Evolutionary conservation across 2,113 vertebrate genomes (phyloP).

Genomic region (Ciconia maguari): DNA sequence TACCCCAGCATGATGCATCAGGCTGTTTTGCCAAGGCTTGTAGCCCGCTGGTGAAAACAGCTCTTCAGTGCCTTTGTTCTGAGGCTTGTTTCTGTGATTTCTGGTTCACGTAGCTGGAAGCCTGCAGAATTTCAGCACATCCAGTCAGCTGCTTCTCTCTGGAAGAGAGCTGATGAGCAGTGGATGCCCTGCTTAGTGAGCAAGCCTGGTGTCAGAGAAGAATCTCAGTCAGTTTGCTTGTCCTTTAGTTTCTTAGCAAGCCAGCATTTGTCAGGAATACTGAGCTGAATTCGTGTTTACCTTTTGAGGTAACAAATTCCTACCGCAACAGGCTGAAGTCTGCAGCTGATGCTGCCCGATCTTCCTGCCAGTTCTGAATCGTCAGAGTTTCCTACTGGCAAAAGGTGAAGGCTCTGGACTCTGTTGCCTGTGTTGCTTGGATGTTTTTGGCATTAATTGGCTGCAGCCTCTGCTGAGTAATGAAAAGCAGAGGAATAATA

Average conservation of each 20-base stretch:
- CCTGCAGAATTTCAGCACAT: neutral
- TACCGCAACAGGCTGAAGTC: neutral
- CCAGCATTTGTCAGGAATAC: neutral
- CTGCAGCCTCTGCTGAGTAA: conserved; percentile 27
- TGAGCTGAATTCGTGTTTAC: neutral
- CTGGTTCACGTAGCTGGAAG: neutral
- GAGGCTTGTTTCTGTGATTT: neutral
- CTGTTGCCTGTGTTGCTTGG: conserved; percentile 22
- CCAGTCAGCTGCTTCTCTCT: neutral
- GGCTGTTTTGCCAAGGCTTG: neutral
- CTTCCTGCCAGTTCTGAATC: neutral
- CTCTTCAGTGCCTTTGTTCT: neutral
- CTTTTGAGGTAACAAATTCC: conserved; percentile 9
- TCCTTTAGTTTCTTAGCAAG: neutral
- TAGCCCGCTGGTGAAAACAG: neutral
- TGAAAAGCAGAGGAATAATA: conserved; percentile 29
- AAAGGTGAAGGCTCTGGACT: neutral
- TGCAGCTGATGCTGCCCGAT: neutral
- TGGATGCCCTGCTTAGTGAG: neutral
- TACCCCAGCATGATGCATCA: accelerated
- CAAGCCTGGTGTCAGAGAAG: neutral
- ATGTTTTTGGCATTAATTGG: conserved; percentile 24
- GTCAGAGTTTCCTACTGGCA: conserved; percentile 1
- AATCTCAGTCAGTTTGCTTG: neutral
- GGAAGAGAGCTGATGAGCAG: neutral